Evolutionary conservation across 2,113 vertebrate species (phyloP).

Genomic region (Gila orcuttii): DNA sequence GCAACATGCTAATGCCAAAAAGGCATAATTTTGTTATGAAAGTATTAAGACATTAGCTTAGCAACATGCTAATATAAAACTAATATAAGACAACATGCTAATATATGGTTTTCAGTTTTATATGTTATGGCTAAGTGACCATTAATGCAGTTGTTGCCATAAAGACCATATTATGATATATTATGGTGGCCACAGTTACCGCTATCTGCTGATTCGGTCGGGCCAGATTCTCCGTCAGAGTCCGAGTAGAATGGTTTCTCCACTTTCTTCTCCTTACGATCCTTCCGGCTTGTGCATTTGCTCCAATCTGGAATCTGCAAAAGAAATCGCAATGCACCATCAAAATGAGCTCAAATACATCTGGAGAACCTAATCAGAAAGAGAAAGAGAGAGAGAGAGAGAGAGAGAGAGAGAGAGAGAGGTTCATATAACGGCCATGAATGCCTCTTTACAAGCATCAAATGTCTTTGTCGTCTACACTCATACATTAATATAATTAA

Average conservation of each 20-base stretch:
- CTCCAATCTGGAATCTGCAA: constrained; percentile 96
- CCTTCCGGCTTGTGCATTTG: constrained; percentile 93
- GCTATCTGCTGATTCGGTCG: constrained; percentile 94
- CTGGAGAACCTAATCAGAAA: background rate
- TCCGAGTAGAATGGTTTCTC: constrained; percentile 98
- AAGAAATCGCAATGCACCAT: constrained; percentile 4
- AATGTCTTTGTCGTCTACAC: constrained; percentile 34
- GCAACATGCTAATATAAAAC: too few species aligned
- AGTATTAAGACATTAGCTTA: background rate
- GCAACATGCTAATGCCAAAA: background rate
- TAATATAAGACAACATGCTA: too few species aligned
- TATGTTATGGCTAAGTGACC: too few species aligned
- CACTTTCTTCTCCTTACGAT: constrained; percentile 95
- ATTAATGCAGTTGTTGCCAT: too few species aligned
- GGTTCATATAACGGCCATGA: constrained; percentile 67
- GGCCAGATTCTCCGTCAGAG: constrained; percentile 93
- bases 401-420: background rate
- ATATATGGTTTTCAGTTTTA: too few species aligned
- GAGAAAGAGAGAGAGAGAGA: too few species aligned
- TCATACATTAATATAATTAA: constrained; percentile 7
- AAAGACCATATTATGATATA: too few species aligned
- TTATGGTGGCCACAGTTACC: constrained; percentile 71
- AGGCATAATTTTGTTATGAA: too few species aligned
- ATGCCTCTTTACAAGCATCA: constrained; percentile 65
- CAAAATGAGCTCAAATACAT: background rate